A percentile compares a stretch with the other conserved stretches of the same genome.
Evolutionary conservation across 2,797 vertebrate genomes (phyloP).

Genomic region (Peromyscus attwateri): DNA sequence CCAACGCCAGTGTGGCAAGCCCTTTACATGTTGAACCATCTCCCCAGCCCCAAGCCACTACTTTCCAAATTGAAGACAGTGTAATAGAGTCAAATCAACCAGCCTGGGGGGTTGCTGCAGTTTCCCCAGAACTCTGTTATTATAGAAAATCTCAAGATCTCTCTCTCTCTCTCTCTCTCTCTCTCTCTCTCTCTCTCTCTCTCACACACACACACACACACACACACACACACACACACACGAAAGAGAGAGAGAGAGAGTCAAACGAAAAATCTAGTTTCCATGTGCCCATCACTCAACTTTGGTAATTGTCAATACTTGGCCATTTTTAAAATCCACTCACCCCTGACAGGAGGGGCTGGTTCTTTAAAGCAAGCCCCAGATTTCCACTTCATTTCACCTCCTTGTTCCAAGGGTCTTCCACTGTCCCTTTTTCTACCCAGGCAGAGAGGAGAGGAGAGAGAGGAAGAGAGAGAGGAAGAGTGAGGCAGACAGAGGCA

Average conservation of each 20-base stretch:
- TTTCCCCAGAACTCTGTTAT: conserved; percentile 23
- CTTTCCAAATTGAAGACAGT: background rate
- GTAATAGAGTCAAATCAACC: background rate
- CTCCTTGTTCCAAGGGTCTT: background rate
- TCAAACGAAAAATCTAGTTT: background rate
- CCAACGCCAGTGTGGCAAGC: background rate
- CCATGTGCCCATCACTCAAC: background rate
- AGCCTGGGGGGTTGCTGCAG: background rate
- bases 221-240: background rate
- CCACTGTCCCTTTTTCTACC: background rate
- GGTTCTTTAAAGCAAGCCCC: conserved; percentile 35
- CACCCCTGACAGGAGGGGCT: fast-evolving
- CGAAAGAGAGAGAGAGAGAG: background rate
- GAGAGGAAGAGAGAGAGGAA: background rate
- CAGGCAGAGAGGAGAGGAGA: background rate
- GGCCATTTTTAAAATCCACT: background rate
- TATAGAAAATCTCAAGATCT: conserved; percentile 15
- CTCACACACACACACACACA: background rate
- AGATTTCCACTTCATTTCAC: background rate
- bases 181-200: too few relatives aligned
- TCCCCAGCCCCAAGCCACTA: background rate
- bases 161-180: too few relatives aligned
- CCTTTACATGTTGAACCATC: background rate
- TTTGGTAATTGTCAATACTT: background rate
- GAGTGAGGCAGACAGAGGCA: background rate